Evolutionary conservation across 2,113 vertebrate genomes (phyloP).

Genomic region (Girardinichthys multiradiatus): DNA sequence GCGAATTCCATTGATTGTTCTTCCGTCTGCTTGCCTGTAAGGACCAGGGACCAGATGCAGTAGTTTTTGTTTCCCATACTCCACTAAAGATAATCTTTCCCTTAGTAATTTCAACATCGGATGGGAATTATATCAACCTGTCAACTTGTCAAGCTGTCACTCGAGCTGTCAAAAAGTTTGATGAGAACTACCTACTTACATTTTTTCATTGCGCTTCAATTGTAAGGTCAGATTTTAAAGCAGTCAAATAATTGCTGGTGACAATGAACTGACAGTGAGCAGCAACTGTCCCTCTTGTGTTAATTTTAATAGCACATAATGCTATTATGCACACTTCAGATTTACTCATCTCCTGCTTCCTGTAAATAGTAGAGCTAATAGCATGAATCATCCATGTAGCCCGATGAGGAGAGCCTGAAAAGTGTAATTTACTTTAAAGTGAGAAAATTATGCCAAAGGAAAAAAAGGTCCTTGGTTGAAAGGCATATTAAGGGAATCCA

Average conservation of each 20-base stretch:
- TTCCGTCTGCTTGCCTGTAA: too few species aligned
- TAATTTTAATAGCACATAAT: conserved; percentile 1
- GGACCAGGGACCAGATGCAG: too few species aligned
- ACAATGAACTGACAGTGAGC: neutral
- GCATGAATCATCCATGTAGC: neutral
- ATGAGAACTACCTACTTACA: too few species aligned
- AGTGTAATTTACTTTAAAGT: neutral
- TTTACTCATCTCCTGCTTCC: conserved; percentile 4
- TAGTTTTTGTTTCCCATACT: too few species aligned
- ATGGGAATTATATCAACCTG: too few species aligned
- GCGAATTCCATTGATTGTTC: too few species aligned
- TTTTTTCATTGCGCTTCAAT: neutral
- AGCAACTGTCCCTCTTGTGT: neutral
- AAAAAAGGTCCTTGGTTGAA: neutral
- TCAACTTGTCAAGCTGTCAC: too few species aligned
- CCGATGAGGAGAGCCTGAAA: neutral
- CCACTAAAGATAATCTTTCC: too few species aligned
- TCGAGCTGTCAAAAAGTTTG: too few species aligned
- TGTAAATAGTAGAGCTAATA: conserved; percentile 4
- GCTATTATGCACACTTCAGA: conserved; percentile 6
- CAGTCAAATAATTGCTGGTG: neutral
- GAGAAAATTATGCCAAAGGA: neutral
- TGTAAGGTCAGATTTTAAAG: neutral
- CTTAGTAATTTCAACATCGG: too few species aligned
- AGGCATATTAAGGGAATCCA: neutral